phyloP scores from a whole-genome alignment of 2,113 vertebrate genomes.

The Bubalus kerabau region DNA sequence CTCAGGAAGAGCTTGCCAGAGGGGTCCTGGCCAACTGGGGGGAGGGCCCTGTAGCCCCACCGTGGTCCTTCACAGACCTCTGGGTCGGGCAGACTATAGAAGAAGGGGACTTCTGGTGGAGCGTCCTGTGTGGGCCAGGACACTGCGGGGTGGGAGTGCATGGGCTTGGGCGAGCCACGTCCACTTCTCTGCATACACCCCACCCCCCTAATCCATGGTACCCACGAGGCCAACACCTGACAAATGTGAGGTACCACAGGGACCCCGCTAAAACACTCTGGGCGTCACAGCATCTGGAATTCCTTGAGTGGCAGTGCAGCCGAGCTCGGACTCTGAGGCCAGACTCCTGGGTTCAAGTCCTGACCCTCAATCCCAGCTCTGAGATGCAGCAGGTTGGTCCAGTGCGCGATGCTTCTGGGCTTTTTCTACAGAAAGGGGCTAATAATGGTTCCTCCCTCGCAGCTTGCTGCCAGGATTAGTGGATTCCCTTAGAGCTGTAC shows the following conservation, averaged over 20 bases:
- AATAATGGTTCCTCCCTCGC: not conserved
- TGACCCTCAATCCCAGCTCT: not conserved
- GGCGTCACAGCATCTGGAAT: not conserved
- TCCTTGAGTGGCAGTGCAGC: not conserved
- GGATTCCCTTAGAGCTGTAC: not conserved
- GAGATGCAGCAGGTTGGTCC: not conserved
- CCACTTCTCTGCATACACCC: not conserved
- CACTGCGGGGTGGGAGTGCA: not conserved
- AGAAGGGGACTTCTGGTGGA: not conserved
- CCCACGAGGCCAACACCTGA: not conserved
- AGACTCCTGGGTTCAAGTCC: not conserved
- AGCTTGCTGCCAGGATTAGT: not conserved
- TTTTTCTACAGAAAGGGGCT: not conserved
- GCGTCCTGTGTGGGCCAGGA: not conserved
- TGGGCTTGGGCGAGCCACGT: not conserved
- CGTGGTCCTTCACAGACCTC: not conserved
- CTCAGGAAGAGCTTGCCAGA: not conserved
- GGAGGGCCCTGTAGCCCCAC: not conserved
- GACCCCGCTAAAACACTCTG: not conserved
- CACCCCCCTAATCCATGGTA: too few species aligned
- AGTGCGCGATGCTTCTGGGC: not conserved
- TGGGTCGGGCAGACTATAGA: not conserved
- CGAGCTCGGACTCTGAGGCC: not conserved
- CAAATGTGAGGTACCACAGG: not conserved
- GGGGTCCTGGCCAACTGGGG: not conserved